Conservation (phyloP, 2,888 invertebrate species). For the Phymatocera aterrima region DNA sequence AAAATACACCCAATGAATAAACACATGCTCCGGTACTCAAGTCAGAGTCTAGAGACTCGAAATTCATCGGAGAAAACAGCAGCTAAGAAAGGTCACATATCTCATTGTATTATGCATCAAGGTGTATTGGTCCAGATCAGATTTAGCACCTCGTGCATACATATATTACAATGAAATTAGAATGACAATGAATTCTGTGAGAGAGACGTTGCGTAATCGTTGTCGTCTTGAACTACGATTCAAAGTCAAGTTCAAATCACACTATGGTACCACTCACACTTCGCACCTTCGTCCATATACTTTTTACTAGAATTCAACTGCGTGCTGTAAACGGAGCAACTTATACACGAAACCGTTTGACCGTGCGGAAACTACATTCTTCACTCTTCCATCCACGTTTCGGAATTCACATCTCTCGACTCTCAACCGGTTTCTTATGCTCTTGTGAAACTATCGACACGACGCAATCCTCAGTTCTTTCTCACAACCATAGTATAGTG, state of each 20-base stretch:
- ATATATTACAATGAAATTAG: conserved; percentile 47
- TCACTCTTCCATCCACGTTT: conserved; percentile 4
- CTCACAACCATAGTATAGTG: conserved; percentile 23
- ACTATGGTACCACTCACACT: not conserved
- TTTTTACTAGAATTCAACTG: not conserved
- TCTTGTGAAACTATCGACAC: conserved; percentile 13
- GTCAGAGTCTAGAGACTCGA: not conserved
- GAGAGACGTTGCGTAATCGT: conserved; percentile 46
- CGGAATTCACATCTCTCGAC: not conserved
- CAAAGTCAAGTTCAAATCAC: conserved; percentile 56
- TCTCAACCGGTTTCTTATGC: conserved; percentile 34
- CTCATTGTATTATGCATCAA: conserved; percentile 28
- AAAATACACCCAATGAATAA: not conserved
- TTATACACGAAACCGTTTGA: not conserved
- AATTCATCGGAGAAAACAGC: conserved; percentile 9
- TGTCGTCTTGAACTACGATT: conserved; percentile 33
- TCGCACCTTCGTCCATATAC: not conserved
- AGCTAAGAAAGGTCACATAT: conserved; percentile 2
- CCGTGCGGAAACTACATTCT: conserved; percentile 24
- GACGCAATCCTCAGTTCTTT: conserved; percentile 16
- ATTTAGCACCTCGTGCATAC: conserved; percentile 18
- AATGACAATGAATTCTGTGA: conserved; percentile 44
- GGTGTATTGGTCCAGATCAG: conserved; percentile 42
- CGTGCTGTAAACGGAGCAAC: not conserved
- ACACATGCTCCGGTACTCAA: not conserved